A percentile compares a stretch with the other conserved stretches of the same genome.
These are phyloP conservation scores for Lasiommata megera DNA, from an alignment of 2,888 invertebrate species.

Conservation along the genomic window DNA sequence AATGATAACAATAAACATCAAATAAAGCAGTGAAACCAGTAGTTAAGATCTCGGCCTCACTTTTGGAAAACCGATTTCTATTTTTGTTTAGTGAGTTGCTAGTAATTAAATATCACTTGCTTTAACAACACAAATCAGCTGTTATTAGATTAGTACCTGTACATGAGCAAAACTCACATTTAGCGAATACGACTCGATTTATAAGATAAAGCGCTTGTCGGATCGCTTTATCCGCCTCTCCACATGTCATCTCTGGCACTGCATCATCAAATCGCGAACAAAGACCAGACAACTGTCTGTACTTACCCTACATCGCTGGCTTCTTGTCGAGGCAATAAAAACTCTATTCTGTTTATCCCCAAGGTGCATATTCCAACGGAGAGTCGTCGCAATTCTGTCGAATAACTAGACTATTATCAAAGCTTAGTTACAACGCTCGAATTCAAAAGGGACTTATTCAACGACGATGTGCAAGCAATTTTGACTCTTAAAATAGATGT, in stretches of 20 bases:
- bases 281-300: slow-evolving; percentile 49
- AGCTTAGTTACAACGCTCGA: slow-evolving; percentile 49
- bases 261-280: slow-evolving; percentile 41
- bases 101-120: too few relatives aligned
- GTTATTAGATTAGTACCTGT: not conserved
- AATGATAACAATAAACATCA: too few relatives aligned
- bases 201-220: slow-evolving; percentile 24
- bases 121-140: not conserved
- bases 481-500: not conserved
- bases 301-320: slow-evolving; percentile 41
- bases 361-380: slow-evolving; percentile 2
- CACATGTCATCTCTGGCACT: slow-evolving; percentile 7
- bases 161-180: not conserved
- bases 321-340: slow-evolving; percentile 22
- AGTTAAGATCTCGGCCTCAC: too few relatives aligned
- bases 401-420: slow-evolving; percentile 52
- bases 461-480: not conserved
- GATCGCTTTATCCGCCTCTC: slow-evolving; percentile 7
- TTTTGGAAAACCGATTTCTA: too few relatives aligned
- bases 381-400: slow-evolving; percentile 49
- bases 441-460: slow-evolving; percentile 15
- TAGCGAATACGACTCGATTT: slow-evolving; percentile 5
- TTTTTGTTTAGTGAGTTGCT: too few relatives aligned
- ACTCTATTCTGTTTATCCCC: slow-evolving; percentile 9
- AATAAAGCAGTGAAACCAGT: too few relatives aligned